Evolutionary conservation across 1,140 invertebrate species (phyloP).

Genomic region (Macrobrachium nipponense): DNA sequence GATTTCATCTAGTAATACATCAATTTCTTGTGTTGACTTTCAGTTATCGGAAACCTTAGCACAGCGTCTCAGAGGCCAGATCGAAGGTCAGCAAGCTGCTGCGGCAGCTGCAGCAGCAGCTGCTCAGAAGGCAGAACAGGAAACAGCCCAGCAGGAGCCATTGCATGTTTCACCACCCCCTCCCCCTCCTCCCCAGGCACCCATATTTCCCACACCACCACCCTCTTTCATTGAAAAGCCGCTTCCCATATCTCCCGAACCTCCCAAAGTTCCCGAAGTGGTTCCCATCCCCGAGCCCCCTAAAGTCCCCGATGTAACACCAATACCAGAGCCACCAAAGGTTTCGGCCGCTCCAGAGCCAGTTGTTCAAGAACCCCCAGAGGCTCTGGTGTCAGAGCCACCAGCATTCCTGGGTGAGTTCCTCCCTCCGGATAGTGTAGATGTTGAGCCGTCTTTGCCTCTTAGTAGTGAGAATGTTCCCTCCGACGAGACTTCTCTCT

Average conservation of each 20-base stretch:
- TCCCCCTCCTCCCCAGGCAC: constrained; percentile 11
- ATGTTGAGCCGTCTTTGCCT: constrained; percentile 10
- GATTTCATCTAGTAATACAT: no score
- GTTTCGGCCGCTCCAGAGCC: background rate
- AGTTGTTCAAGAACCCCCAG: constrained; percentile 14
- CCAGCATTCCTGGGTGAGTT: constrained; percentile 31
- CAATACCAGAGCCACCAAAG: constrained; percentile 7
- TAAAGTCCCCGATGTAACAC: background rate
- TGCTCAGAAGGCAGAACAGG: constrained; percentile 6
- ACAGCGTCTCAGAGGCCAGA: constrained; percentile 45
- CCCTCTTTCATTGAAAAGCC: background rate
- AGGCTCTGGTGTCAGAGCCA: constrained; percentile 31
- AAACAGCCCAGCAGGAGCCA: no score
- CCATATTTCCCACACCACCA: background rate
- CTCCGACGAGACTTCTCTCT: background rate
- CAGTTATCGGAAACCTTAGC: constrained; percentile 50
- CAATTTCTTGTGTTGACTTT: background rate
- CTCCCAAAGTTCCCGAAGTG: background rate
- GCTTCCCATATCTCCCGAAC: constrained; percentile 1
- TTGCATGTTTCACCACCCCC: constrained; percentile 17
- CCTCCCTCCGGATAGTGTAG: background rate
- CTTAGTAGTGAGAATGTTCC: constrained; percentile 1
- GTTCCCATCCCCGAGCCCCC: background rate
- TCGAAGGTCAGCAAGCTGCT: constrained; percentile 53
- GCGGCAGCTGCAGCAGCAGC: constrained; percentile 22